A percentile compares a stretch with the other conserved stretches of the same genome.
phyloP scores from a whole-genome alignment of 2,113 vertebrate species.

The Toxostoma redivivum region DNA sequence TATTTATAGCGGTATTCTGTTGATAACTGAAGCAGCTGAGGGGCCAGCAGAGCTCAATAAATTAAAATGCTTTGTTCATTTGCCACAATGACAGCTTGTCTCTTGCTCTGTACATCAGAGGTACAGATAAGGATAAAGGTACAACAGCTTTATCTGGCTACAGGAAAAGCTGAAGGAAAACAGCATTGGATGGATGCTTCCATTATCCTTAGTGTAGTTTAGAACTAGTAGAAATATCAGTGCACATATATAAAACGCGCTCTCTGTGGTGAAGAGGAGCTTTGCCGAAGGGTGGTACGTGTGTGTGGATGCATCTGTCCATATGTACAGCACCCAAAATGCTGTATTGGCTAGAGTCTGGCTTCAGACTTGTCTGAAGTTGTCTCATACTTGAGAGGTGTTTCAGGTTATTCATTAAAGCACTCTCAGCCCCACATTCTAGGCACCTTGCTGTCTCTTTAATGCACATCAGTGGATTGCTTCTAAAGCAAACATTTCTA shows the following conservation, averaged over 20 bases:
- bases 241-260: not conserved
- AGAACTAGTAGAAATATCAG: not conserved
- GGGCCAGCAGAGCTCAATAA: not conserved
- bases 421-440: not conserved
- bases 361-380: not conserved
- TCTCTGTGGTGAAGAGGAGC: not conserved
- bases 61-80: not conserved
- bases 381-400: not conserved
- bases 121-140: not conserved
- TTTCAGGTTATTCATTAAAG: not conserved
- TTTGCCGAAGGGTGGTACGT: not conserved
- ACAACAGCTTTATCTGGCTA: not conserved
- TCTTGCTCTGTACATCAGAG: not conserved
- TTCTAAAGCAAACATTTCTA: not conserved
- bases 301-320: not conserved
- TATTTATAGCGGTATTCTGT: not conserved
- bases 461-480: not conserved
- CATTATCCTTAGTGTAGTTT: not conserved
- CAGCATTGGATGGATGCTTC: not conserved
- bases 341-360: not conserved
- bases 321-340: not conserved
- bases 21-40: constrained; percentile 7
- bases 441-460: not conserved
- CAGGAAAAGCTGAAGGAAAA: not conserved
- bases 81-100: not conserved